Evolutionary conservation across 2,888 invertebrate species (phyloP).

Genomic region (Venustoraphidia nigricollis): DNA sequence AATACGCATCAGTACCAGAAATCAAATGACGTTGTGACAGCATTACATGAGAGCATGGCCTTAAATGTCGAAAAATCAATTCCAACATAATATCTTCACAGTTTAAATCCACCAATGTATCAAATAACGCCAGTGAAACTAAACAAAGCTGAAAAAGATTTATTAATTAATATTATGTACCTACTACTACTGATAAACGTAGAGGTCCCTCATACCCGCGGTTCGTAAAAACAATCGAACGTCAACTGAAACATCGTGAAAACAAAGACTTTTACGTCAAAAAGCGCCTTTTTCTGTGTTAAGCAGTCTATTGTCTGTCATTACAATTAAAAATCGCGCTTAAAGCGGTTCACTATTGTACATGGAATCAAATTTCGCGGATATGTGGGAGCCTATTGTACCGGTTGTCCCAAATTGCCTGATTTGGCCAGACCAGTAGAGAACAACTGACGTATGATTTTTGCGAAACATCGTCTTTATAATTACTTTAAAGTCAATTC

Average conservation of each 20-base stretch:
- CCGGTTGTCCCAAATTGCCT: too few species aligned
- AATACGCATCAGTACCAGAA: constrained; percentile 54
- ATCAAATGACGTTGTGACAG: constrained; percentile 60
- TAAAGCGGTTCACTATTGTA: too few species aligned
- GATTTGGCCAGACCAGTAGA: too few species aligned
- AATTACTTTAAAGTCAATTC: too few species aligned
- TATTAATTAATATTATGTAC: constrained; percentile 2
- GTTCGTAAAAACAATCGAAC: constrained; percentile 1
- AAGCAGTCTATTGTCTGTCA: too few species aligned
- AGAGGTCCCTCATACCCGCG: neutral
- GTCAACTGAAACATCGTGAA: neutral
- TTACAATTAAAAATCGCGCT: too few species aligned
- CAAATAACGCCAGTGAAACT: constrained; percentile 79
- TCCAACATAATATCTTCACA: constrained; percentile 95
- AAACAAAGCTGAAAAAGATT: constrained; percentile 49
- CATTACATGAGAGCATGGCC: constrained; percentile 68
- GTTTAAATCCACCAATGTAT: constrained; percentile 78
- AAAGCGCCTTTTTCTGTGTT: too few species aligned
- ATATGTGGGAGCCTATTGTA: too few species aligned
- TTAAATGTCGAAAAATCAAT: constrained; percentile 70
- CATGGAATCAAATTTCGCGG: too few species aligned
- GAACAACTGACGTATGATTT: too few species aligned
- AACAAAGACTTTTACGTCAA: constrained; percentile 2
- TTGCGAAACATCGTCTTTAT: too few species aligned
- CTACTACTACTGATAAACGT: constrained; percentile 6